Conservation (phyloP, 2,113 vertebrate genomes). For the Strix aluco region DNA sequence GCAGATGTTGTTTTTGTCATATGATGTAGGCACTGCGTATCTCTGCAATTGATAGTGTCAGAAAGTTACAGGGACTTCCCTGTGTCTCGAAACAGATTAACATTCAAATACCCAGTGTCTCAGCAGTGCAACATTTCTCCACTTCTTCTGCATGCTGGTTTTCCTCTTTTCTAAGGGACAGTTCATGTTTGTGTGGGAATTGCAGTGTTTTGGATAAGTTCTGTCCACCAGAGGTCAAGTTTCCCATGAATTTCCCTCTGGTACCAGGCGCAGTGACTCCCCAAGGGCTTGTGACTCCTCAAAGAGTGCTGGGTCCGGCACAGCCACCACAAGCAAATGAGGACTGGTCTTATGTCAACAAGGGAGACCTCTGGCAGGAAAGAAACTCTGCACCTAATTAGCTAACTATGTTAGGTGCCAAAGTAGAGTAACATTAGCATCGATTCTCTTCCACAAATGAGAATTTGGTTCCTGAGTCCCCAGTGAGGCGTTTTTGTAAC, state of each 20-base stretch:
- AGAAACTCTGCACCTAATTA: background rate
- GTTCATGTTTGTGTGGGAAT: background rate
- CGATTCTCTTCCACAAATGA: background rate
- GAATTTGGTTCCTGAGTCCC: background rate
- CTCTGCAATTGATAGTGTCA: background rate
- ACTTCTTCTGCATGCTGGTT: background rate
- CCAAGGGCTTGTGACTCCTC: background rate
- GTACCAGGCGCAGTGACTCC: background rate
- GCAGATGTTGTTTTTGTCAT: background rate
- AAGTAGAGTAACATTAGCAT: background rate
- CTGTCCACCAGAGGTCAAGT: background rate
- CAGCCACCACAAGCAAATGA: background rate
- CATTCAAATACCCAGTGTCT: background rate
- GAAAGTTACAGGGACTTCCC: background rate
- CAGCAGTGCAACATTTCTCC: background rate
- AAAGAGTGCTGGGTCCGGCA: background rate
- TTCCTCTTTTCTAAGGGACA: background rate
- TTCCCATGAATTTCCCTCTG: background rate
- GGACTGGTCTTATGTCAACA: background rate
- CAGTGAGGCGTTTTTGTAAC: background rate
- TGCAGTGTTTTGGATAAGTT: background rate
- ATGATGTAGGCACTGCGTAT: fast-evolving
- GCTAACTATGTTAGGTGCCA: background rate
- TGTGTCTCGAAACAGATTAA: background rate
- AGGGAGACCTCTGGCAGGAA: background rate